Conservation (phyloP, 2,113 vertebrate species). For the Diadophis punctatus region DNA sequence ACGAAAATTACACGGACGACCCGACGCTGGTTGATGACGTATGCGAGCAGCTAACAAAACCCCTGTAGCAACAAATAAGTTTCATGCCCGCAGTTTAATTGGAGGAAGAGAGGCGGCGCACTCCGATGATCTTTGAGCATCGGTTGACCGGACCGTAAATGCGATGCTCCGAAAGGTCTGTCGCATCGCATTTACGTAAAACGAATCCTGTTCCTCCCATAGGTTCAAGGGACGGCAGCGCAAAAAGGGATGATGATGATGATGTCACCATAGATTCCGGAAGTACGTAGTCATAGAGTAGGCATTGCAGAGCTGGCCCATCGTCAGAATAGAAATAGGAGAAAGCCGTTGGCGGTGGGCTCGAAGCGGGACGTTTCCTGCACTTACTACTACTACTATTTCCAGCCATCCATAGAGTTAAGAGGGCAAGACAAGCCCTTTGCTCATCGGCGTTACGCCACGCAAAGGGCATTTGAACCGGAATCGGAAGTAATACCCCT, state of each 20-base stretch:
- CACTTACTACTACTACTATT: background rate
- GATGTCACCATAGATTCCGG: background rate
- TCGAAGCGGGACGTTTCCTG: background rate
- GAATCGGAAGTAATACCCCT: background rate
- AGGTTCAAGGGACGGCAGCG: rapidly evolving
- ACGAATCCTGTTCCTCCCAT: background rate
- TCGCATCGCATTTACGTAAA: background rate
- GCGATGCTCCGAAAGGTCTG: background rate
- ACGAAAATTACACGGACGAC: background rate
- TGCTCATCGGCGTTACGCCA: background rate
- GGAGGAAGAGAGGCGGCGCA: background rate
- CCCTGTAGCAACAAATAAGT: background rate
- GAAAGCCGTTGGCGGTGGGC: background rate
- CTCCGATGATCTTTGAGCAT: background rate
- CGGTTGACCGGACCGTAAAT: no score
- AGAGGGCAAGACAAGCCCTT: background rate
- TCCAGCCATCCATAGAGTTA: background rate
- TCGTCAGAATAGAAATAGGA: background rate
- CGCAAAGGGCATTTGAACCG: background rate
- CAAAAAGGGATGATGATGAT: background rate
- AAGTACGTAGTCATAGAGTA: background rate
- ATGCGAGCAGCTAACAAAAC: background rate
- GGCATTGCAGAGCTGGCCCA: background rate
- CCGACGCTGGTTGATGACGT: background rate
- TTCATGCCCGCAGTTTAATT: no score